These are phyloP conservation scores for Acrobasis consociella DNA, from an alignment of 2,888 invertebrate genomes.

Conservation along the genomic window DNA sequence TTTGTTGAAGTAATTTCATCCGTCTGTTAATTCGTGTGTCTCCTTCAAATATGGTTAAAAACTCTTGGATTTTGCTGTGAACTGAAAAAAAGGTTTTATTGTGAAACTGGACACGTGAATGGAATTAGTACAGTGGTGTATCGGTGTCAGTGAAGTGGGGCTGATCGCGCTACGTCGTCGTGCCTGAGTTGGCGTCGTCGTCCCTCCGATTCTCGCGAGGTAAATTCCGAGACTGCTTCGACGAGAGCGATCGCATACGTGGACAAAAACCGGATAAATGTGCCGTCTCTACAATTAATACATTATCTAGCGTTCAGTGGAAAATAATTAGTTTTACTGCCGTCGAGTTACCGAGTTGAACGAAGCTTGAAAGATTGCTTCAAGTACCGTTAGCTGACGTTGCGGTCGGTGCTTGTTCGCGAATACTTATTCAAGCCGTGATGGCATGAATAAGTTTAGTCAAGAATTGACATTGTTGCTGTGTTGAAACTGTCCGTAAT, in stretches of 20 bases:
- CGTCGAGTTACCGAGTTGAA: slow-evolving; percentile 45
- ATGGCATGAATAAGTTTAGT: slow-evolving; percentile 20
- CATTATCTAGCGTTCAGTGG: slow-evolving; percentile 51
- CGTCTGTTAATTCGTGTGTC: slow-evolving; percentile 73
- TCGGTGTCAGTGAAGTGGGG: slow-evolving; percentile 68
- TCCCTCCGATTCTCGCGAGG: slow-evolving; percentile 73
- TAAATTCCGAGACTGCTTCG: slow-evolving; percentile 70
- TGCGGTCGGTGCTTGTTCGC: slow-evolving; percentile 56
- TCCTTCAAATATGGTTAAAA: slow-evolving; percentile 49
- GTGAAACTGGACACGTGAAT: slow-evolving; percentile 50
- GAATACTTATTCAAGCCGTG: slow-evolving; percentile 37
- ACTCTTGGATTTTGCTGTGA: slow-evolving; percentile 48
- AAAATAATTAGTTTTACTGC: slow-evolving; percentile 49
- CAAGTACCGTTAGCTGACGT: slow-evolving; percentile 67
- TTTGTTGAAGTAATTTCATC: slow-evolving; percentile 45
- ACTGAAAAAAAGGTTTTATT: slow-evolving; percentile 45
- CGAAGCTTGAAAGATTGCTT: slow-evolving; percentile 54
- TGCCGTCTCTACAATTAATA: slow-evolving; percentile 56
- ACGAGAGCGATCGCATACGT: slow-evolving; percentile 68
- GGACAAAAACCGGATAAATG: slow-evolving; percentile 69
- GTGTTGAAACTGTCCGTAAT: slow-evolving; percentile 1
- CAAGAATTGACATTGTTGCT: slow-evolving; percentile 7
- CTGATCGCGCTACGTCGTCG: slow-evolving; percentile 68
- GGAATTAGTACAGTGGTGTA: slow-evolving; percentile 57
- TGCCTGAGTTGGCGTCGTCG: slow-evolving; percentile 73